Base-by-base conservation (phyloP, 2,797 vertebrate genomes). In the Centropyge bicolor region DNA sequence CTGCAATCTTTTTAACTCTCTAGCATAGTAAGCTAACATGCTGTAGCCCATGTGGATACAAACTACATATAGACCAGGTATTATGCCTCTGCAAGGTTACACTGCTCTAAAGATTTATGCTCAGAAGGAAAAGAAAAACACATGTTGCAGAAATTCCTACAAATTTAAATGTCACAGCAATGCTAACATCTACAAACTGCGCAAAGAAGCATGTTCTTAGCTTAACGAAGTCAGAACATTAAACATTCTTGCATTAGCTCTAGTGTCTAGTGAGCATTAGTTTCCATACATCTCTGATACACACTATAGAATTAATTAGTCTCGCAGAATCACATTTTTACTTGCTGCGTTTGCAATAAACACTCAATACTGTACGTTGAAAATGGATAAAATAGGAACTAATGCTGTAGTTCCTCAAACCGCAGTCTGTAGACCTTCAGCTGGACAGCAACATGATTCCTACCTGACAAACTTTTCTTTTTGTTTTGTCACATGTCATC, bases 401-500 rank as follows among this genome's bases (percentile, higher is more conserved):
- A 10, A 19, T 38, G 22, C 55, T 60, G 38, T 7, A 46, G 19
- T 40, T 67, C 19, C 40, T 66, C 43, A 74, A 70, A 48, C 20
- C 17, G 13, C n/a, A 59, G 46, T 67, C 59, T 17, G 16, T 55
- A 5, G 63, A 80, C 57, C 16, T 80, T 68, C 20, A 74, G 57
- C 43, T 17, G 8, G 45, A 81, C 49, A 19, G 51, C 49, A 36
- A 63, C 36, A 64, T 68, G 83, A 88, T 78, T 82, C 76, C 69
- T 43, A 82, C 83, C 78, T 76, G 63, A 76, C 71, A 76, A 88
- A 89, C 69, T 80, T 88, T 73, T 73, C 40, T 69, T 80, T 80
- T 83, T 76, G 80, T 90, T 90, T 86, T 89, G 91, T 89, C 91
- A 91, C 69, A 85, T 86, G 88, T 91, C 90, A 83, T 70, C 78